A percentile compares a stretch with the other conserved stretches of the same genome.
Conservation (phyloP, 2,888 invertebrate species). For the Cantharis rustica region DNA sequence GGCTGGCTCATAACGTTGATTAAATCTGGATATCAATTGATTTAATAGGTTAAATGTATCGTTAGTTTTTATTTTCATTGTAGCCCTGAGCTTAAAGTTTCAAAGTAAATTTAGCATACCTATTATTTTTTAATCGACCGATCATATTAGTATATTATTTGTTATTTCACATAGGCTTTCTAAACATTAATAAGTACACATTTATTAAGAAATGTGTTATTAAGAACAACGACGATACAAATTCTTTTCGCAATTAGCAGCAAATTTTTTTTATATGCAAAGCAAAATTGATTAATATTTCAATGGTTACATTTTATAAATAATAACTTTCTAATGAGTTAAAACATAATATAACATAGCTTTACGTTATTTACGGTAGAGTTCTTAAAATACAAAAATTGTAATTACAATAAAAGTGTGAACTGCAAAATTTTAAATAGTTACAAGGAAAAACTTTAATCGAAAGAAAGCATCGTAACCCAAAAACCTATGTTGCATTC, state of each 20-base stretch:
- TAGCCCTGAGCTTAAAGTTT: not conserved
- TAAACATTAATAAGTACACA: not conserved
- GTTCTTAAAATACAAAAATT: not conserved
- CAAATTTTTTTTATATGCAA: not conserved
- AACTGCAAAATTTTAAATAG: not conserved
- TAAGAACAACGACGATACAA: not conserved
- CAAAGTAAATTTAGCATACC: not conserved
- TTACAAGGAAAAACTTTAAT: not conserved
- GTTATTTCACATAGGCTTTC: not conserved
- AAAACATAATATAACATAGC: not conserved
- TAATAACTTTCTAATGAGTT: not conserved
- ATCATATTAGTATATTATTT: not conserved
- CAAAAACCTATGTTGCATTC: not conserved
- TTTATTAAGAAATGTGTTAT: not conserved
- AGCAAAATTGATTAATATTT: not conserved
- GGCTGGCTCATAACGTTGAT: not conserved
- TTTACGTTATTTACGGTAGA: not conserved
- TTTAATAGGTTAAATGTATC: not conserved
- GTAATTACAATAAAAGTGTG: not conserved
- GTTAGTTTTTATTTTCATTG: constrained; percentile 1
- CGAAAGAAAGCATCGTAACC: not conserved
- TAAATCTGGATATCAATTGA: not conserved
- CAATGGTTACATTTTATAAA: not conserved
- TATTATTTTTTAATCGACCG: not conserved
- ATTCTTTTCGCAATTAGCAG: not conserved